Evolutionary conservation across 1,140 invertebrate genomes (phyloP).

Genomic region (Chironomus striatipennis): DNA sequence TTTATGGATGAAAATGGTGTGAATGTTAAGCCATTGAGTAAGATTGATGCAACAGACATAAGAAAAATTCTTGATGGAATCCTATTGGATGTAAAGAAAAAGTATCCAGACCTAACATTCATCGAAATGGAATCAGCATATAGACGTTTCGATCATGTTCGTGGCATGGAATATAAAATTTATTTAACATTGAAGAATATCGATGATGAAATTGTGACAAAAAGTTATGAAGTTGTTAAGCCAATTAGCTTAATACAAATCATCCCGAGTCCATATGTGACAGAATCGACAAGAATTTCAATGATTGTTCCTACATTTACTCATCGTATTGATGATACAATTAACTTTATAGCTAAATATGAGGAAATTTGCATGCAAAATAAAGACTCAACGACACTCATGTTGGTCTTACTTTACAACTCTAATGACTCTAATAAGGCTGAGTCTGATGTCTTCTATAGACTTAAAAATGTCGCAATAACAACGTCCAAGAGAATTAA

Average conservation of each 20-base stretch:
- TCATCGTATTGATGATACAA: constrained; percentile 36
- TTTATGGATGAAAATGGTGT: constrained; percentile 63
- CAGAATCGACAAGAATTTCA: constrained; percentile 72
- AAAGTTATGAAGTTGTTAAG: constrained; percentile 55
- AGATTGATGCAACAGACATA: constrained; percentile 56
- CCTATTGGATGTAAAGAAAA: constrained; percentile 46
- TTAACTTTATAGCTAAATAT: constrained; percentile 62
- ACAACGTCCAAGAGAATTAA: constrained; percentile 58
- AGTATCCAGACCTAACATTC: constrained; percentile 49
- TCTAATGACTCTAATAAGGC: constrained; percentile 53
- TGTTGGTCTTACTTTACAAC: constrained; percentile 48
- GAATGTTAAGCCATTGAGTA: constrained; percentile 47
- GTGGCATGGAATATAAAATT: constrained; percentile 81
- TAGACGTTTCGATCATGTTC: constrained; percentile 71
- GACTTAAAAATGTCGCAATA: constrained; percentile 53
- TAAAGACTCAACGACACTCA: constrained; percentile 65
- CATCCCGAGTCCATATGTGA: constrained; percentile 81
- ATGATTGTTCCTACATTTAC: constrained; percentile 53
- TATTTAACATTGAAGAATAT: constrained; percentile 54
- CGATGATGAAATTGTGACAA: constrained; percentile 16
- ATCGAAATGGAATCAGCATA: constrained; percentile 67
- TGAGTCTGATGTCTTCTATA: constrained; percentile 51
- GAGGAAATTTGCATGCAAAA: constrained; percentile 61
- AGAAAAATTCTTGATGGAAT: constrained; percentile 53
- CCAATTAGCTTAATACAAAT: constrained; percentile 77